A percentile compares a stretch with the other conserved stretches of the same genome.
These are phyloP conservation scores for Poeciliopsis paucimaculata DNA, from an alignment of 2,797 vertebrate genomes.

Conservation along the genomic window DNA sequence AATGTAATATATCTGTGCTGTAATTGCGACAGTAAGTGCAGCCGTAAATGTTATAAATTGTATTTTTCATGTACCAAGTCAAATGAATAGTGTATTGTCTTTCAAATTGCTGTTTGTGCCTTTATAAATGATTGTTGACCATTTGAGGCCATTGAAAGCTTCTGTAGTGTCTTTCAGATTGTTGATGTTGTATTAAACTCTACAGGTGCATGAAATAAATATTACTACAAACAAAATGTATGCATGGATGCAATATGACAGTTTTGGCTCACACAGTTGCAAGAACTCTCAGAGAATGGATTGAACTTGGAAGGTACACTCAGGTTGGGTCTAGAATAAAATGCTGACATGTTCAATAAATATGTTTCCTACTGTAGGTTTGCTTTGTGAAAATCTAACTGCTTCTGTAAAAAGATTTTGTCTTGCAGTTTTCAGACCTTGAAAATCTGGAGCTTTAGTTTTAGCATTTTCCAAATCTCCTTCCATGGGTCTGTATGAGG, in stretches of 20 bases:
- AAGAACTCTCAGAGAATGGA: not conserved
- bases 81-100: slow-evolving; percentile 59
- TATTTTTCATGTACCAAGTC: slow-evolving; percentile 66
- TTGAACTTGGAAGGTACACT: not conserved
- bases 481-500: not conserved
- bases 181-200: slow-evolving; percentile 69
- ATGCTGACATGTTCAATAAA: not conserved
- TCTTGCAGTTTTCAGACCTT: not conserved
- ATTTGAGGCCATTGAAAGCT: slow-evolving; percentile 70
- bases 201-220: slow-evolving; percentile 84
- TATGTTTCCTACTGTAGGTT: not conserved
- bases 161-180: slow-evolving; percentile 68
- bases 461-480: not conserved
- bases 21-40: slow-evolving; percentile 66
- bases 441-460: not conserved
- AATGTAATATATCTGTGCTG: slow-evolving; percentile 63
- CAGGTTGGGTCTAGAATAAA: not conserved
- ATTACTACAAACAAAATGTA: slow-evolving; percentile 29
- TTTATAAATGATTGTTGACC: slow-evolving; percentile 72
- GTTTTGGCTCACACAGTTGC: not conserved
- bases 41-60: slow-evolving; percentile 65
- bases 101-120: slow-evolving; percentile 72
- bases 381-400: not conserved
- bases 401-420: not conserved
- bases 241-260: not conserved